These are phyloP conservation scores for Hyperopisus bebe DNA, from an alignment of 2,113 vertebrate genomes.

Conservation along the genomic window DNA sequence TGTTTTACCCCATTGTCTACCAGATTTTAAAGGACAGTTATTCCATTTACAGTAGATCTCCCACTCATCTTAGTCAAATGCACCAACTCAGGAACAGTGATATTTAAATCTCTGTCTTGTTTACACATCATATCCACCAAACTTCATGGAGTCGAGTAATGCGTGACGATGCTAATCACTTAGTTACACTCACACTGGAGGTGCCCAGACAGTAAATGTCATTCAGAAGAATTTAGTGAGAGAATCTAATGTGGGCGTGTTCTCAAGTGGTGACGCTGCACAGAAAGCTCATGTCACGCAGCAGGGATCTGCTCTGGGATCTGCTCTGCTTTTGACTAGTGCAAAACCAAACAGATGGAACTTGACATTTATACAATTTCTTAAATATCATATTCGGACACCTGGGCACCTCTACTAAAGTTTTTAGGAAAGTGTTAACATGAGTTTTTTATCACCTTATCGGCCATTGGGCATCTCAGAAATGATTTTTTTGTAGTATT, in stretches of 20 bases:
- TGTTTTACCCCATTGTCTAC: not conserved
- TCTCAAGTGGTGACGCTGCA: not conserved
- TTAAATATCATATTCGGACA: not conserved
- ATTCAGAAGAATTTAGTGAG: not conserved
- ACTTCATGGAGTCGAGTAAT: not conserved
- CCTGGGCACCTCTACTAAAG: not conserved
- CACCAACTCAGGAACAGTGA: not conserved
- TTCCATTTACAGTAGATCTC: not conserved
- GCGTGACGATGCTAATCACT: not conserved
- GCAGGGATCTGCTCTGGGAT: not conserved
- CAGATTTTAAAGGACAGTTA: not conserved
- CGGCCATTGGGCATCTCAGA: not conserved
- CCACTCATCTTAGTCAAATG: not conserved
- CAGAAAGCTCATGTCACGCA: not conserved
- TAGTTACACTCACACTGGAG: not conserved
- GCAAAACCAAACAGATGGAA: not conserved
- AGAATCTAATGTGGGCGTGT: not conserved
- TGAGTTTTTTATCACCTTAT: not conserved
- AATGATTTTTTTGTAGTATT: not conserved
- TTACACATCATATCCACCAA: not conserved
- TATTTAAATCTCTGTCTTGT: not conserved
- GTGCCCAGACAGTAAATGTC: not conserved
- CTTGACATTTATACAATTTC: not conserved
- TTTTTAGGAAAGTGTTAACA: not conserved
- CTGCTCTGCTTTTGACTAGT: not conserved